Evolutionary conservation across 1,140 invertebrate species (phyloP), one percentile per base, ranked within the genome.

Genomic region (Halictus rubicundus): DNA sequence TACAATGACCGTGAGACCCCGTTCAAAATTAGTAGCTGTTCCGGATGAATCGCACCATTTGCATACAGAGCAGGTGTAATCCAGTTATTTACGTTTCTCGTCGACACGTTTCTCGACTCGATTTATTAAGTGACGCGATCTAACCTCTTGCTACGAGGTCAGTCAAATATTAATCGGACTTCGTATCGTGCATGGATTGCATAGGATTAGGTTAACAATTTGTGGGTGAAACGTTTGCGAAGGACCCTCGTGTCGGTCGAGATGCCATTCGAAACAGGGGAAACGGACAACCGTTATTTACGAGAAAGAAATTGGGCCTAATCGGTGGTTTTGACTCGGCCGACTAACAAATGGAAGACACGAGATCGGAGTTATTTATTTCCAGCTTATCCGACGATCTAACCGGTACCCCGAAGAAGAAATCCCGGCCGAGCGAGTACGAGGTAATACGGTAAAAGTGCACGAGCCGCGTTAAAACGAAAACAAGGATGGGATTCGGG

Each of bases 401-500:
- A 72, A 66, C 73, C 75, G 60, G 63, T 19, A 37, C 10, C 2
- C 61, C 21, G 52, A 37, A 57, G 19, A 84, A 81, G 78, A 85
- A 88, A 87, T 63, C 39, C 54, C 39, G 37, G 14, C 25, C 9
- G 61, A 16, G 70, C 69, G n/a, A 39, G 23, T 78, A 39, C 32
- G 8, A 19, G 21, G 46, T 64, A 57, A 66, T 82, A 64, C 66
- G 57, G 78, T 87, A 85, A 82, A 88, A 87, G 80, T 85, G 64
- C 64, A 64, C 25, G 73, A 42, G 49, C 54, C 39, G 70, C 25
- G 72, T 42, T 83, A 66, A 85, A 87, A 81, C 61, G 78, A 84
- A 82, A 85, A 86, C 73, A 49, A 63, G 68, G 61, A 81, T 65
- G 64, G 59, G 74, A 89, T 89, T 84, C 69, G 42, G 89, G 88